phyloP scores from a whole-genome alignment of 2,113 vertebrate species.

The Rana temporaria region DNA sequence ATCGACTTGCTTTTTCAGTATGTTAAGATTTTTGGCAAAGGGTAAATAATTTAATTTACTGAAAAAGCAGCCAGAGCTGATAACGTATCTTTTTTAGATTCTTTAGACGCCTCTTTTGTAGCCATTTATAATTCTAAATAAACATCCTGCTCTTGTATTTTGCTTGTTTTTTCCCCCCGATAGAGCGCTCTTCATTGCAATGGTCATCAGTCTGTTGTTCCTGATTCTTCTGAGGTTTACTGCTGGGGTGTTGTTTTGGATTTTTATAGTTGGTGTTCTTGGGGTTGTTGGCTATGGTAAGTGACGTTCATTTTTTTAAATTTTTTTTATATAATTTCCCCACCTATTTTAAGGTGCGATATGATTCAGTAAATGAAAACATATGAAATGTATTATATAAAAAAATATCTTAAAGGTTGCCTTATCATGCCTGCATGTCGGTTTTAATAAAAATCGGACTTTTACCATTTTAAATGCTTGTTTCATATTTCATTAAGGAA shows the following conservation, averaged over 20 bases:
- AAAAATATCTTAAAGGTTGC: no score
- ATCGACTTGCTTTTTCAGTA: slow-evolving; percentile 25
- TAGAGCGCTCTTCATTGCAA: slow-evolving; percentile 88
- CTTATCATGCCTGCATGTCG: no score
- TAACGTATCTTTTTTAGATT: slow-evolving; percentile 8
- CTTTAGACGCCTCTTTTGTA: neutral
- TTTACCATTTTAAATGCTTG: no score
- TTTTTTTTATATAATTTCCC: no score
- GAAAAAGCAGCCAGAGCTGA: neutral
- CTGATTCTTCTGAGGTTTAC: slow-evolving; percentile 88
- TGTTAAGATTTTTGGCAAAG: slow-evolving; percentile 21
- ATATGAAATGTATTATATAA: no score
- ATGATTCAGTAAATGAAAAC: no score
- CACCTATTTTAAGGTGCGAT: no score
- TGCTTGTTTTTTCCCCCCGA: slow-evolving; percentile 56
- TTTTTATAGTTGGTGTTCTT: slow-evolving; percentile 85
- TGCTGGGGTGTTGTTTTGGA: slow-evolving; percentile 89
- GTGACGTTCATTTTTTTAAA: neutral
- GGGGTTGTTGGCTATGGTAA: slow-evolving; percentile 85
- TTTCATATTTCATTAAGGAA: no score
- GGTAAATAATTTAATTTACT: slow-evolving; percentile 43
- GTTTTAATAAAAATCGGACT: no score
- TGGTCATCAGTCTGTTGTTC: slow-evolving; percentile 89
- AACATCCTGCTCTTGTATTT: neutral
- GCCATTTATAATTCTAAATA: slow-evolving; percentile 12